Percentiles rank a stretch among this genome's conserved stretches.
Conservation (phyloP, 2,797 vertebrate genomes). For the Rhadinocentrus ornatus region DNA sequence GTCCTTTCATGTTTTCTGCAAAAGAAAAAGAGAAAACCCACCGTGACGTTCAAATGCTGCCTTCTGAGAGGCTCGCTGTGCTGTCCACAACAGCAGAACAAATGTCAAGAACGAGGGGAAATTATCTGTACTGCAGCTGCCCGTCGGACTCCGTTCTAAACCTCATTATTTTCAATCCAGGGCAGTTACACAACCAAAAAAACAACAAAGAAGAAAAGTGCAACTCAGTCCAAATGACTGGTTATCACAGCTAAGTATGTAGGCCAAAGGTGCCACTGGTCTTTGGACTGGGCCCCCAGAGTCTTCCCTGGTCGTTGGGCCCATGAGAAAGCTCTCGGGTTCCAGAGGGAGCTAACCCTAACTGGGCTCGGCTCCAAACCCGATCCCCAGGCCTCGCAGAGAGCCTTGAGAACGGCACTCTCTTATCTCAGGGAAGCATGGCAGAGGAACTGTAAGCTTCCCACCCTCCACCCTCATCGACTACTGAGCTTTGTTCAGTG, state of each 20-base stretch:
- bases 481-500: conserved; percentile 72
- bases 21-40: not conserved
- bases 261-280: conserved; percentile 72
- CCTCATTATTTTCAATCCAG: conserved; percentile 50
- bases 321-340: conserved; percentile 55
- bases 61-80: not conserved
- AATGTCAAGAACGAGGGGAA: conserved; percentile 15
- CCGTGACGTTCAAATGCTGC: not conserved
- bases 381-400: conserved; percentile 55
- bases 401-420: conserved; percentile 70
- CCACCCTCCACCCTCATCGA: conserved; percentile 62
- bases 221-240: conserved; percentile 43
- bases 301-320: conserved; percentile 34
- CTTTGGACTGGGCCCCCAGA: conserved; percentile 32
- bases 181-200: conserved; percentile 58
- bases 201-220: conserved; percentile 49
- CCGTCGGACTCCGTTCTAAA: conserved; percentile 16
- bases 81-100: not conserved
- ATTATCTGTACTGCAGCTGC: conserved; percentile 33
- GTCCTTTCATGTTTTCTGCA: conserved; percentile 17
- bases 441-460: conserved; percentile 75
- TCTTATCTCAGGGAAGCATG: conserved; percentile 85
- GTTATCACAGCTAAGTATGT: conserved; percentile 66
- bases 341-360: conserved; percentile 37
- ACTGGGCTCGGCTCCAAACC: conserved; percentile 70